Evolutionary conservation across 1,140 invertebrate genomes (phyloP), one percentile per base, ranked within the genome.

Genomic region (Drosophila kurseongensis): DNA sequence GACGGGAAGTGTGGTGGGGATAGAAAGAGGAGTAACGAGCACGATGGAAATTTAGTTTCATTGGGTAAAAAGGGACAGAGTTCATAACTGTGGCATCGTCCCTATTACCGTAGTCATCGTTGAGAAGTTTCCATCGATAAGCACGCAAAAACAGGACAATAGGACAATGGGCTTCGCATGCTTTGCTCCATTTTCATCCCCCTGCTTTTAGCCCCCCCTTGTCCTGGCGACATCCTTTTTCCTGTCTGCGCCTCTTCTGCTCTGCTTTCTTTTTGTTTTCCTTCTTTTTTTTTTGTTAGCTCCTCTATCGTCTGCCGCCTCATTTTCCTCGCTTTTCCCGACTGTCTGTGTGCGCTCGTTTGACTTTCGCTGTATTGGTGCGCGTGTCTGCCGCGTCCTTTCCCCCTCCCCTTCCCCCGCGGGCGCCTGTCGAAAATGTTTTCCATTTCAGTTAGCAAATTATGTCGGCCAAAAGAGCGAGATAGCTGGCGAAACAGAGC

Each of bases 381-480:
- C 84, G 85, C 84, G 84, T 89, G 84, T 89, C 84, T 89, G 84
- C 84, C 79, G 36, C 71, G 78, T 81, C 65, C 82, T 68, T 67
- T 9, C 23, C 38, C 32, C 48, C 42, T 52, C 27, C 60, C 44
- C 45, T 8, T 0, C 2, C 78, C 63, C 63, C 58, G 38, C 76
- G 40, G 18, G 51, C 54, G 76, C 61, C 84, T 88, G 84, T 88
- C 84, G 85, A 90, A 89, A 89, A 89, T 90, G 84, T 89, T 89
- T 89, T 89, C 84, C 85, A 89, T 89, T 89, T 89, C 84, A 89
- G 84, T 90, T 90, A 84, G 84, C 84, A 88, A 88, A 88, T 88
- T 89, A 88, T 88, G 85, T 88, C 85, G 80, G 80, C 85, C 83
- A 88, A 88, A 75, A 66, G 67, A 71, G 74, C 71, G 68, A 71